Evolutionary conservation across 37 sponge, comb jelly and placozoan species (phyloP), one percentile per base, ranked within the genome.

Genomic region (Aplysina aerophoba): DNA sequence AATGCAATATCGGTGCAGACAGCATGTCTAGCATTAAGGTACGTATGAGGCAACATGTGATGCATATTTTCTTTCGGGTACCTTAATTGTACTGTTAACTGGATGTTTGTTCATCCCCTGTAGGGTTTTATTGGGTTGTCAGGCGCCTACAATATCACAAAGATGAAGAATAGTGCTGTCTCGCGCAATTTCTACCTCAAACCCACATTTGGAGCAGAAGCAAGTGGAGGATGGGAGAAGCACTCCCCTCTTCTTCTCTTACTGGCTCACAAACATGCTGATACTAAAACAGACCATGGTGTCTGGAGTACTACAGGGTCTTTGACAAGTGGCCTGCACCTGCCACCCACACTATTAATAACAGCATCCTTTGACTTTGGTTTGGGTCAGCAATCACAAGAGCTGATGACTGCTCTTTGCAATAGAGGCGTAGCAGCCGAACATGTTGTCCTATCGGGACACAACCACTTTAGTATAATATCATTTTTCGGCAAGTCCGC

Each of bases 141-240:
- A 24, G 82, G 82, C 14, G 82, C 65, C 61, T 63, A 81, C 40
- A 54, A 75, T 44, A 75, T 75, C 78, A 75, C 78, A 25, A 15
- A 75, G 25, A 75, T 75, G 78, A 44, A 44, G 50, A 50, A 31
- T 6, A 44, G 22, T 50, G 22, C 41, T 31, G n/a, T 75, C 25
- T 19, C 78, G 4, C 44, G 54, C 22, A 24, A 75, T n/a, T 36
- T 75, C 25, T 75, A 75, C 78, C 37, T 40, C 54, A 75, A 50
- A 75, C 78, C 78, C 21, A 44, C 54, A 3, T 75, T 75, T 75
- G 78, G 78, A 14, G 24, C 78, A 24, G 38, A 36, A 36, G 24
- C n/a, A 24, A 44, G 54, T 19, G 53, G n/a, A 24, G 22, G 12
- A 22, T 75, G 78, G 78, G 54, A 50, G 54, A 75, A 31, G 17